These are phyloP conservation scores for Psilanteris sp. DNA, from an alignment of 1,140 invertebrate genomes.

Conservation along the genomic window DNA sequence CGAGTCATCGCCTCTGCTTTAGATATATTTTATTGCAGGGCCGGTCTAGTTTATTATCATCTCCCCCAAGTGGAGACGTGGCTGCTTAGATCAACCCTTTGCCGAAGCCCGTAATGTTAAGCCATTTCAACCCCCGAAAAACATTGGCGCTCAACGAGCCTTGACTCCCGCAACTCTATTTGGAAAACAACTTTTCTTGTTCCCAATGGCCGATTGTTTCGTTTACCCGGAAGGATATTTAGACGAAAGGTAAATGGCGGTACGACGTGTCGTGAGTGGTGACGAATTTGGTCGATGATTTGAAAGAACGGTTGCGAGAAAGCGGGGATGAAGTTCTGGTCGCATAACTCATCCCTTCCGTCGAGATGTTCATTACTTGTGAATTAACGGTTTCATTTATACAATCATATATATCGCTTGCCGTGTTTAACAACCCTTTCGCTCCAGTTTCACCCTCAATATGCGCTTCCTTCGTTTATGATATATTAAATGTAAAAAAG, in stretches of 20 bases:
- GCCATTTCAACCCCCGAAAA: slow-evolving; percentile 67
- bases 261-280: too few relatives aligned
- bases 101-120: slow-evolving; percentile 68
- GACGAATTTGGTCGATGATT: neutral
- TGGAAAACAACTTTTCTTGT: slow-evolving; percentile 39
- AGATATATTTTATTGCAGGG: slow-evolving; percentile 79
- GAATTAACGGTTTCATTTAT: slow-evolving; percentile 73
- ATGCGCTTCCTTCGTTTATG: slow-evolving; percentile 16
- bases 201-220: slow-evolving; percentile 21
- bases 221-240: slow-evolving; percentile 24
- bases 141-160: slow-evolving; percentile 77
- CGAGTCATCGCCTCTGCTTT: slow-evolving; percentile 78
- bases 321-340: too few relatives aligned
- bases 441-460: slow-evolving; percentile 39
- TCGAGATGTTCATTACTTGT: slow-evolving; percentile 71
- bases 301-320: too few relatives aligned
- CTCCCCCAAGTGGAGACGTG: slow-evolving; percentile 43
- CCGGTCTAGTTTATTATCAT: slow-evolving; percentile 78
- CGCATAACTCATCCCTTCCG: slow-evolving; percentile 76
- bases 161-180: slow-evolving; percentile 56
- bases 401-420: slow-evolving; percentile 73
- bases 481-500: slow-evolving; percentile 40
- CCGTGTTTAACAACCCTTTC: slow-evolving; percentile 74
- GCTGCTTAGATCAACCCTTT: slow-evolving; percentile 66
- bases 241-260: neutral